Base-by-base conservation (phyloP, 2,888 invertebrate genomes). In the Epinotia ramella region DNA sequence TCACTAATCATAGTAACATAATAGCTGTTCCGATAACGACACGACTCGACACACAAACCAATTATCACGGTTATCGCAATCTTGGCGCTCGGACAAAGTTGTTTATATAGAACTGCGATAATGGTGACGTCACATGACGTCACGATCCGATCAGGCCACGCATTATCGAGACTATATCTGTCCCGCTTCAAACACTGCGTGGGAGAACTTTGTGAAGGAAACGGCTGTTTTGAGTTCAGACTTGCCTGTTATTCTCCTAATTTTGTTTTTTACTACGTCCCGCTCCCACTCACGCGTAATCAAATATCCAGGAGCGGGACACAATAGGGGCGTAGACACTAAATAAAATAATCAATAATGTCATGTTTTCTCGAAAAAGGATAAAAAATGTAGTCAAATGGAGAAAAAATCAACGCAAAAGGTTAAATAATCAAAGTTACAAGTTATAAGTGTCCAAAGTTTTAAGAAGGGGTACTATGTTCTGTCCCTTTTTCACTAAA, bases 71-170 rank as follows among this genome's bases (percentile, higher is more conserved):
- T 49, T 65, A 66, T 49, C 66, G 18, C 16, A 53, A 40, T 40
- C 24, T 65, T 44, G 18, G 63, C 63, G 12, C 64, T n/a, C 28
- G n/a, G 28, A n/a, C 28, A 49, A 57, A 40, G 33, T 63, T 70
- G 70, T 75, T 70, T 65, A 70, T 75, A 59, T 75, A 53, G 63
- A 28, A 44, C 60, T 20, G 9, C 64, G 64, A 65, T 69, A 68
- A 56, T 28, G n/a, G 59, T 66, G 72, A 72, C 73, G 64, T 76
- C 62, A 73, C 16, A n/a, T 13, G 20, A 53, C 69, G 66, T 66
- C 53, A 56, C 53, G 18, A 66, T 20, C 44, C 2, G 28, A 66
- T 66, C 66, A 66, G 9, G 24, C 49, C 49, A 64, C 12, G n/a
- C 20, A 12, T 46, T 64, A 20, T 64, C 44, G 18, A 44, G 16